A percentile compares a stretch with the other conserved stretches of the same genome.
These are phyloP conservation scores for Masnerella sp. DNA, from an alignment of 2,888 invertebrate species.

Conservation along the genomic window DNA sequence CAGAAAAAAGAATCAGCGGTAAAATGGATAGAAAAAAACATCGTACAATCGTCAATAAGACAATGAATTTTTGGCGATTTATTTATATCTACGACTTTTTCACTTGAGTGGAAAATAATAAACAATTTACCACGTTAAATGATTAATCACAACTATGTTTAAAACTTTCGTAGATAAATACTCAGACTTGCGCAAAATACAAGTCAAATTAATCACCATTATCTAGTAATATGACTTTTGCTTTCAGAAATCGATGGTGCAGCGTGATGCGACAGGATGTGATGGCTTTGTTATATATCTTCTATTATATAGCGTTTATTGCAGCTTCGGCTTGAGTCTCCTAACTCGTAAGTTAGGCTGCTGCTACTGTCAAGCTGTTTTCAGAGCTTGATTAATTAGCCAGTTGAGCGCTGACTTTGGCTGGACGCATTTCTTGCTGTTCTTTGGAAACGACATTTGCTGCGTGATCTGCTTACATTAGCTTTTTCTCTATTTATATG, in stretches of 20 bases:
- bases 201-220: slow-evolving; percentile 43
- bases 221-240: slow-evolving; percentile 37
- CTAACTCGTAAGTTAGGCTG: slow-evolving; percentile 64
- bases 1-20: no score
- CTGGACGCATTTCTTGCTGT: slow-evolving; percentile 38
- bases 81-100: no score
- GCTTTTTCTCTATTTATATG: slow-evolving; percentile 31
- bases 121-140: not conserved
- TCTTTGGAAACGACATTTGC: slow-evolving; percentile 41
- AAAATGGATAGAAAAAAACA: no score
- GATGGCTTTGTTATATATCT: slow-evolving; percentile 50
- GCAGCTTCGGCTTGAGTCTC: slow-evolving; percentile 60
- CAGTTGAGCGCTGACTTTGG: slow-evolving; percentile 31
- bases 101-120: no score
- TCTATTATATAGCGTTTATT: slow-evolving; percentile 66
- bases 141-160: slow-evolving; percentile 12
- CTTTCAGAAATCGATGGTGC: slow-evolving; percentile 41
- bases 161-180: slow-evolving; percentile 3
- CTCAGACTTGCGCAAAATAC: not conserved
- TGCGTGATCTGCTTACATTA: slow-evolving; percentile 24
- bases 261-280: slow-evolving; percentile 34
- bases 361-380: slow-evolving; percentile 66
- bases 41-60: no score
- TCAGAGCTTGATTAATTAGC: slow-evolving; percentile 68
- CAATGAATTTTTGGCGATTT: no score